Base-by-base conservation (phyloP, 1,140 invertebrate species). In the Radopholus similis region DNA sequence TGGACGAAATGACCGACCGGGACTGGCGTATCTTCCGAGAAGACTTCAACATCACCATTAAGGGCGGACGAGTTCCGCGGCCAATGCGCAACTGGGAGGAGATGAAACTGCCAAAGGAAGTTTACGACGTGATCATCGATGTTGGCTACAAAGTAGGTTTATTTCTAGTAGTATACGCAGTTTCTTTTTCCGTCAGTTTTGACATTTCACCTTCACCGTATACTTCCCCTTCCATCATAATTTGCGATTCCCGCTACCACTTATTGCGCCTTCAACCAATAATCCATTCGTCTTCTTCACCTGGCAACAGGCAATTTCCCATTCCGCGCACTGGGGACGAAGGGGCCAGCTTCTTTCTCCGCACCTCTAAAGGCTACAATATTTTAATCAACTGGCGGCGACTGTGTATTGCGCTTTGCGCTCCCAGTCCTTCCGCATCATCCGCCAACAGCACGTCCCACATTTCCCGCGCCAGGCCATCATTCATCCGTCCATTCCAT, bases 1-100 rank as follows among this genome's bases (percentile, higher is more conserved):
- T 90, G 0, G 88, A 90, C 56, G 93, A 98, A 85, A 99, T 99
- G 96, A 94, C 91, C 9, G 95, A 99, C 82, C 87, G 96, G 81
- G 96, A 99, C 86, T 99, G 96, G 96, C 88, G 96, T 82, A 99
- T 99, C 77, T 99, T 99, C 81, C 88, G 95, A 69, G 96, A 99
- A 86, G 96, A 99, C 86, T 99, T 95, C 82, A 99, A 95, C 81
- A 98, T 99, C 51, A 91, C 92, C 4, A 94, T 97, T 53, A 99
- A 99, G 84, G 95, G 86, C 83, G 96, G 96, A 0, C 89, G 88
- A 78, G 95, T 99, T 79, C 95, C 96, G 4, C 92, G 95, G 85
- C 95, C 95, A 1, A 90, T 99, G 51, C 85, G 96, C 15, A 89
- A 87, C 37, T 99, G 96, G 96, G 90, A 89, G 71, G 96, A 99